These are phyloP conservation scores for Scomber japonicus DNA, from an alignment of 2,113 vertebrate species.

Conservation along the genomic window DNA sequence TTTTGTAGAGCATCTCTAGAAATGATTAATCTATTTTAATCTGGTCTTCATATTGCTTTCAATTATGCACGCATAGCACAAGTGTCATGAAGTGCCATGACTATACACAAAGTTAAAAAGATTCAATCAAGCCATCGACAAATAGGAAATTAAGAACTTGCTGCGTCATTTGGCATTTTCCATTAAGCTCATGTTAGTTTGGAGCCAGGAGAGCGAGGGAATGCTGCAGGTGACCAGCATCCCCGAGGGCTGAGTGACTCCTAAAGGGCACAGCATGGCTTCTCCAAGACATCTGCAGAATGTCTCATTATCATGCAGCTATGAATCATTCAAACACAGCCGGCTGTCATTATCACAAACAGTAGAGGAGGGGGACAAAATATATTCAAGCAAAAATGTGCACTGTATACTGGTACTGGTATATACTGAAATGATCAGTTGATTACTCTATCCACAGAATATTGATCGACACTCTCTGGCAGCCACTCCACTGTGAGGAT, in stretches of 20 bases:
- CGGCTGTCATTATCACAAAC: slow-evolving; percentile 70
- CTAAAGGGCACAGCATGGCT: slow-evolving; percentile 69
- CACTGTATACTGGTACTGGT: background rate
- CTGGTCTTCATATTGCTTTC: slow-evolving; percentile 46
- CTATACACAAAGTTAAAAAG: slow-evolving; percentile 29
- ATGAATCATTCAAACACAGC: slow-evolving; percentile 79
- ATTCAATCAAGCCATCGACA: slow-evolving; percentile 42
- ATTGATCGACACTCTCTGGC: too few relatives aligned
- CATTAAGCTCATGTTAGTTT: background rate
- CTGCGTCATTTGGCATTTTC: slow-evolving; percentile 38
- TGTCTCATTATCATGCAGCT: slow-evolving; percentile 75
- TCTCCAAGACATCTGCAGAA: slow-evolving; percentile 72
- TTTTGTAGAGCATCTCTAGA: slow-evolving; percentile 26
- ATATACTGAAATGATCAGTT: background rate
- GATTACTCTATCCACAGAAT: too few relatives aligned
- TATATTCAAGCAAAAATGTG: slow-evolving; percentile 15
- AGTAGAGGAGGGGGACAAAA: slow-evolving; percentile 42
- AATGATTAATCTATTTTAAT: slow-evolving; percentile 58
- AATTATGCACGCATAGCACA: slow-evolving; percentile 21
- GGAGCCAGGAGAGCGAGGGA: background rate
- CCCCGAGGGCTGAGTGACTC: slow-evolving; percentile 61
- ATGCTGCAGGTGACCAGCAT: slow-evolving; percentile 65
- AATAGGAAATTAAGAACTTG: slow-evolving; percentile 46
- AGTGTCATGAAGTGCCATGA: slow-evolving; percentile 51
- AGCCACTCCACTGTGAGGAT: too few relatives aligned